Base-by-base conservation (phyloP, 2,113 vertebrate species). In the Pagrus major region DNA sequence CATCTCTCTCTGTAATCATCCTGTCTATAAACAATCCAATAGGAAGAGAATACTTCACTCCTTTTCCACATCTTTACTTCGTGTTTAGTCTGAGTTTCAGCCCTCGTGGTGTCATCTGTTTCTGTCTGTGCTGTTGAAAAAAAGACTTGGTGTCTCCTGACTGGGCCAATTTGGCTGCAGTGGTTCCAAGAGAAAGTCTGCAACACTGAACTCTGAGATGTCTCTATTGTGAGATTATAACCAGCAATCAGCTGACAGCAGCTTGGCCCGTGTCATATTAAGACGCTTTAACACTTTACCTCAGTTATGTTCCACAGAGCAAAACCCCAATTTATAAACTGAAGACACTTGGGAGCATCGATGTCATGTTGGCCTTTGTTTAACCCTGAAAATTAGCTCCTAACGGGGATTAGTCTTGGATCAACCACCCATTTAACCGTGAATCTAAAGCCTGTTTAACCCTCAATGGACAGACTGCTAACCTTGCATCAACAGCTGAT, bases 71-170 rank as follows among this genome's bases (percentile, higher is more conserved):
- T 18, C 51, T 15, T 31, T 2, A 2, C 29, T 44, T 21, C 39
- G 44, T 73, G 58, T 76, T 77, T 68, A 68, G 54, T 77, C 64
- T 77, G 54, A 68, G 41, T 21, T 37, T 25, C 4, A 5, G 27
- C 47, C 64, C 64, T 16, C 23, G 41, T 15, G n/a, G n/a, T 51
- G 44, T 49, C 56, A 8, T 61, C 42, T 21, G 31, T 23, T 46
- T 33, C 69, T 5, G 56, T 54, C 59, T 54, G 59, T 21, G 47
- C 3, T 23, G 58, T 7, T 15, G 9, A 51, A 60, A 59, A 5
- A 46, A 31, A 49, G 41, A 37, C 70, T 0, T 7, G 25, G 61
- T 21, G 61, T 64, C 39, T 27, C 58, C 37, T 27, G 20, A 23
- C 18, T 4, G 11, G 44, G 11, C 20, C 15, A 9, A 25, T 49